Percentiles rank a stretch among this genome's conserved stretches.
Evolutionary conservation across 2,113 vertebrate species (phyloP).

Genomic region (Centropus bengalensis): DNA sequence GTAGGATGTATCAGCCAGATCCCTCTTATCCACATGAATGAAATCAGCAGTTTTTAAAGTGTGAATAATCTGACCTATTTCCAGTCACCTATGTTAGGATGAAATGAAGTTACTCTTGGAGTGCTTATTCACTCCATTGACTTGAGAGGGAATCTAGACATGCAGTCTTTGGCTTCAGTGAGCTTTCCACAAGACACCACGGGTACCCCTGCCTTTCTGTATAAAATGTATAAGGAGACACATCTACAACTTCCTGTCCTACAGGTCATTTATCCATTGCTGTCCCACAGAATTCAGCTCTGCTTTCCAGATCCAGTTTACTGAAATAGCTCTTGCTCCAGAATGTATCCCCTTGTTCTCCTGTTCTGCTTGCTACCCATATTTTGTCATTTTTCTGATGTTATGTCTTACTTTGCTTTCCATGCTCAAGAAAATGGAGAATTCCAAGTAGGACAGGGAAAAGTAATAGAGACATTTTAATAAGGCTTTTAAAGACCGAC

Average conservation of each 20-base stretch:
- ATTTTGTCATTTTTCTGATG: background rate
- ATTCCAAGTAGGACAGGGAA: background rate
- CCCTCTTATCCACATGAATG: constrained; percentile 4
- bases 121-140: background rate
- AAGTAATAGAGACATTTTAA: background rate
- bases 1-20: background rate
- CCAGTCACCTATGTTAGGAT: background rate
- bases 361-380: background rate
- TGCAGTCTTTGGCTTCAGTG: background rate
- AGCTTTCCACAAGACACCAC: background rate
- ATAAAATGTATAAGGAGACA: background rate
- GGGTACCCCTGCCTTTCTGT: background rate
- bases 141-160: background rate
- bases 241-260: background rate
- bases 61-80: constrained; percentile 44
- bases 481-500: background rate
- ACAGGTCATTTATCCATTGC: background rate
- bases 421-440: background rate
- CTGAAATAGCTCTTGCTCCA: background rate
- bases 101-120: background rate
- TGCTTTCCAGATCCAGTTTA: background rate
- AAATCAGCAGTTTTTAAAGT: background rate
- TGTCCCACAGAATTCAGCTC: background rate
- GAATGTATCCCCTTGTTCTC: background rate
- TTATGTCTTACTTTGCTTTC: background rate